Conservation (phyloP, 2,797 vertebrate species). For the Kryptopterus vitreolus region DNA sequence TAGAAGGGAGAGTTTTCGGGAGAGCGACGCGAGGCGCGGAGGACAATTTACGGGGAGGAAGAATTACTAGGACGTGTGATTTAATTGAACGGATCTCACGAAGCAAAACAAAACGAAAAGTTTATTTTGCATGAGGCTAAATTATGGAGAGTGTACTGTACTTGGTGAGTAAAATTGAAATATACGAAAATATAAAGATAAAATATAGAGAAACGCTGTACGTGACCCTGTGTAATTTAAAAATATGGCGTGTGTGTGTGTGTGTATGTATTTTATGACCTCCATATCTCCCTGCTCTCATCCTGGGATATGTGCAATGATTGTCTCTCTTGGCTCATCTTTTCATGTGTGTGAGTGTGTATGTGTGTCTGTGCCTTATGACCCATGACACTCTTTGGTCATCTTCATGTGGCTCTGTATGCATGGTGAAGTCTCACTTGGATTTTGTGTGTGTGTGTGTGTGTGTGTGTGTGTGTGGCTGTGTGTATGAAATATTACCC, state of each 20-base stretch:
- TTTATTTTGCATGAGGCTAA: background rate
- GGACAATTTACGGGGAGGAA: constrained; percentile 12
- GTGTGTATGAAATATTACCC: constrained; percentile 70
- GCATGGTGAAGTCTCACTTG: constrained; percentile 38
- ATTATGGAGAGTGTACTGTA: background rate
- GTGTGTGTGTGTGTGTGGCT: constrained; percentile 36
- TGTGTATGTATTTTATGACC: constrained; percentile 7
- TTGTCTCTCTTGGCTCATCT: constrained; percentile 12
- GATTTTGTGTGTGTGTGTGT: constrained; percentile 48
- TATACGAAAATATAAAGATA: constrained; percentile 1
- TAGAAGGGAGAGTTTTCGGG: constrained; percentile 32
- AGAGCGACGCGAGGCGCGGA: background rate
- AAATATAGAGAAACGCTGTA: background rate
- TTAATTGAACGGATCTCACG: background rate
- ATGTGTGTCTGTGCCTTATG: constrained; percentile 1
- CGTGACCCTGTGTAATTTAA: background rate
- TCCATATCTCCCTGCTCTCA: background rate
- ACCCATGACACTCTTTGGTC: constrained; percentile 20
- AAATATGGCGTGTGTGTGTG: background rate
- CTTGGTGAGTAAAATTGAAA: background rate
- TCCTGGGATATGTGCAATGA: constrained; percentile 17
- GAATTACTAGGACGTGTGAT: background rate
- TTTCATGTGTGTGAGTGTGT: background rate
- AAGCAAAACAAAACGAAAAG: background rate
- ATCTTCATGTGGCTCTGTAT: constrained; percentile 16